Conservation (phyloP, 2,888 invertebrate species). For the Chrysotoxum bicinctum region DNA sequence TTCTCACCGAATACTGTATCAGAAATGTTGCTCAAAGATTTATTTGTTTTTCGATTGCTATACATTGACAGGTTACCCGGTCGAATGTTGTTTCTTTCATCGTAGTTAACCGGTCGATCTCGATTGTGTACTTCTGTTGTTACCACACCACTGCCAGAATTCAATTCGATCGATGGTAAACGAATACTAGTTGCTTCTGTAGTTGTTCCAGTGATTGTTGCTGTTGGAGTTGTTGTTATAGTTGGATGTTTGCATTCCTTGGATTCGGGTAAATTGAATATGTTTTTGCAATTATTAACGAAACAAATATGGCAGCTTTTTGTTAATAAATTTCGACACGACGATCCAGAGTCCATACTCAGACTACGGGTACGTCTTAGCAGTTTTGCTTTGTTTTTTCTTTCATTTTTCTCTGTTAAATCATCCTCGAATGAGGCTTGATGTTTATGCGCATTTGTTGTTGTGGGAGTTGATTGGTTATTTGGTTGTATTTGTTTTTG, state of each 20-base stretch:
- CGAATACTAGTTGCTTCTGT: conserved; percentile 42
- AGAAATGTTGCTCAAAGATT: conserved; percentile 75
- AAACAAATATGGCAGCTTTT: conserved; percentile 81
- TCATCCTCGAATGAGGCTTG: conserved; percentile 73
- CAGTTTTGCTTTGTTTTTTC: conserved; percentile 72
- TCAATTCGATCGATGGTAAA: conserved; percentile 50
- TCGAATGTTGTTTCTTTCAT: conserved; percentile 45
- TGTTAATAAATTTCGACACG: conserved; percentile 76
- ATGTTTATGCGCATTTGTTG: conserved; percentile 60
- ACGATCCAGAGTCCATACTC: conserved; percentile 80
- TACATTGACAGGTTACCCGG: conserved; percentile 58
- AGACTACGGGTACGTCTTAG: conserved; percentile 80
- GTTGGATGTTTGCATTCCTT: conserved; percentile 67
- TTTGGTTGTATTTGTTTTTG: conserved; percentile 59
- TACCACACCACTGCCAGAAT: conserved; percentile 4
- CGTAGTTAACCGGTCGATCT: conserved; percentile 45
- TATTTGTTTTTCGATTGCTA: conserved; percentile 74
- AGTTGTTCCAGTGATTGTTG: conserved; percentile 38
- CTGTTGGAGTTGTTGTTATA: conserved; percentile 46
- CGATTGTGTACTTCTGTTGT: conserved; percentile 49
- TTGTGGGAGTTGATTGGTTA: conserved; percentile 18
- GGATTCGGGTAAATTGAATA: conserved; percentile 79
- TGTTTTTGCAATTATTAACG: conserved; percentile 81
- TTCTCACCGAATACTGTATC: conserved; percentile 74
- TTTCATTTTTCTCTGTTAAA: conserved; percentile 70